Conservation (phyloP, 1,140 invertebrate genomes). For the Ridgeia piscesae region DNA sequence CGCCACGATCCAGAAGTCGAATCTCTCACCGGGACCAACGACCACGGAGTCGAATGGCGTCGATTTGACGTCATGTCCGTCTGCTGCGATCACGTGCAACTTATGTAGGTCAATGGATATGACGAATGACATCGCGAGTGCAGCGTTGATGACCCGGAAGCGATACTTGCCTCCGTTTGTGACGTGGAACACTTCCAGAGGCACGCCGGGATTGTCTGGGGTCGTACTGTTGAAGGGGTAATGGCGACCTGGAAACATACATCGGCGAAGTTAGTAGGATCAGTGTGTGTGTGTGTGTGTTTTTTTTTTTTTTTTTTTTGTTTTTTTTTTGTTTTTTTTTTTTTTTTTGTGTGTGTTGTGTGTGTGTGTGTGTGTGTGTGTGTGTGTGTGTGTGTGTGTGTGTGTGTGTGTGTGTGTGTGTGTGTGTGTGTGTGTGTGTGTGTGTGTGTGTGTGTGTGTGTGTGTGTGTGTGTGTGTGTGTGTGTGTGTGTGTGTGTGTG, state of each 20-base stretch:
- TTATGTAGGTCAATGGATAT: constrained; percentile 18
- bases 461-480: too few relatives aligned
- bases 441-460: too few relatives aligned
- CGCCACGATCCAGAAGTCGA: constrained; percentile 24
- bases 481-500: too few relatives aligned
- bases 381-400: too few relatives aligned
- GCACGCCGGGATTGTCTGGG: not conserved
- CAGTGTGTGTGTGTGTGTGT: too few relatives aligned
- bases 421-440: too few relatives aligned
- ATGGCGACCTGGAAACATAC: not conserved
- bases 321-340: too few relatives aligned
- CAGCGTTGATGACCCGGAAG: constrained; percentile 18
- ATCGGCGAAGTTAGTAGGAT: too few relatives aligned
- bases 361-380: too few relatives aligned
- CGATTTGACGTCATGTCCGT: not conserved
- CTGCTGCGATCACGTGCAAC: constrained; percentile 13
- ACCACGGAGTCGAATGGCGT: constrained; percentile 16
- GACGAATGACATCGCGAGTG: not conserved
- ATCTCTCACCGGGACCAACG: constrained; percentile 20
- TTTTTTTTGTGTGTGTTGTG: too few relatives aligned
- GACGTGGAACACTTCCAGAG: constrained; percentile 12
- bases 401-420: too few relatives aligned
- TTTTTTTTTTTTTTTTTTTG: too few relatives aligned
- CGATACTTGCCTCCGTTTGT: constrained; percentile 15
- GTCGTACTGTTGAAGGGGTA: not conserved